Base-by-base conservation (phyloP, 2,797 vertebrate species). In the Echeneis naucrates region DNA sequence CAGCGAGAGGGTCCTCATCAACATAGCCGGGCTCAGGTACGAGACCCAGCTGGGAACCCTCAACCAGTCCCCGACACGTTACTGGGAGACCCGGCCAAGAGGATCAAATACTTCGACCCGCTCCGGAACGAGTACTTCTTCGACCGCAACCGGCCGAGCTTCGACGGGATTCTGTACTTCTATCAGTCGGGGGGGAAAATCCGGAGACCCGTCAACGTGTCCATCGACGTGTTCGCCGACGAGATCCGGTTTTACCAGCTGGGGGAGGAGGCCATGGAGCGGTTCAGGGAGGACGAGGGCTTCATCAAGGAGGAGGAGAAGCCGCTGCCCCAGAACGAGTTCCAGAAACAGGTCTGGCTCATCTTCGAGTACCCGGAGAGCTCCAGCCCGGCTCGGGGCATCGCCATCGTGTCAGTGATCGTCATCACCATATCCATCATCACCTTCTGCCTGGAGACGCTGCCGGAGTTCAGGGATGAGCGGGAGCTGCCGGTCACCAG, bases 271-370 rank as follows among this genome's bases (percentile, higher is more conserved):
- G 97, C 97, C 66, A 95, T 98, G 96, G 96, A 96, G 84, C 85
- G 96, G 63, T 99, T 98, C 82, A 90, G 97, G 0, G 98, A 99
- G 88, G 98, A 99, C 0, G 98, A 99, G 79, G 98, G 98, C 8
- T 99, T 97, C 72, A 94, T 98, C 4, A 95, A 96, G 26, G 98
- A 99, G 21, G 96, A 98, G 78, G 96, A 99, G 76, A 96, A 96
- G 69, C 96, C 97, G 0, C 89, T 99, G 85, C 98, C 98, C 0
- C 83, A 89, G 75, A 95, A 95, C 0, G 96, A 97, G 83, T 98
- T 99, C 85, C 98, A 99, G 87, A 96, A 97, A 55, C 98, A 99
- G 83, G 96, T 99, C n/a, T 99, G 98, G 98, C 96, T 99, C 17
- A 96, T 99, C 35, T 99, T 99, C 8, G 97, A 99, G 80, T 98